phyloP scores from a whole-genome alignment of 2,797 vertebrate species.

The Borostomias antarcticus region DNA sequence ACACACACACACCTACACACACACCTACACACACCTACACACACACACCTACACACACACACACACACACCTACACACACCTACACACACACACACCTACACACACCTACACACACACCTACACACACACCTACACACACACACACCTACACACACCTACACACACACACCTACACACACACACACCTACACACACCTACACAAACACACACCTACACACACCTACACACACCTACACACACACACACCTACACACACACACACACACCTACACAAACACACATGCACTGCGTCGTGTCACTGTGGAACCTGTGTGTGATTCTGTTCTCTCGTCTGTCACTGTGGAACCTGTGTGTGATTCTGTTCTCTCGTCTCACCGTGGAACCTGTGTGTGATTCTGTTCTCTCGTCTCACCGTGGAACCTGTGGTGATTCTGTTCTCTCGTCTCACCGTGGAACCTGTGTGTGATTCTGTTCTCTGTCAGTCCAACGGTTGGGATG shows the following conservation, averaged over 20 bases:
- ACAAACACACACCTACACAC: no score
- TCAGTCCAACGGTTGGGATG: slow-evolving; percentile 93
- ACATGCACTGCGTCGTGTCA: no score
- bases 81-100: background rate
- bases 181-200: no score
- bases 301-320: background rate
- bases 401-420: no score
- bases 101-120: background rate
- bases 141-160: background rate
- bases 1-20: background rate
- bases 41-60: background rate
- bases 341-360: background rate
- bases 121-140: background rate
- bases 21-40: background rate
- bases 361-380: no score
- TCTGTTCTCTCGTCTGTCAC: background rate
- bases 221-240: no score
- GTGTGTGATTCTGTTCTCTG: no score
- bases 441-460: background rate
- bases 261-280: no score
- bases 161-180: no score
- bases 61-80: slow-evolving; percentile 1
- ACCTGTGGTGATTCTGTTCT: no score
- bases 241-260: no score
- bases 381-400: no score